Evolutionary conservation across 2,888 invertebrate genomes (phyloP), one percentile per base, ranked within the genome.

Genomic region (Macropis europaea): DNA sequence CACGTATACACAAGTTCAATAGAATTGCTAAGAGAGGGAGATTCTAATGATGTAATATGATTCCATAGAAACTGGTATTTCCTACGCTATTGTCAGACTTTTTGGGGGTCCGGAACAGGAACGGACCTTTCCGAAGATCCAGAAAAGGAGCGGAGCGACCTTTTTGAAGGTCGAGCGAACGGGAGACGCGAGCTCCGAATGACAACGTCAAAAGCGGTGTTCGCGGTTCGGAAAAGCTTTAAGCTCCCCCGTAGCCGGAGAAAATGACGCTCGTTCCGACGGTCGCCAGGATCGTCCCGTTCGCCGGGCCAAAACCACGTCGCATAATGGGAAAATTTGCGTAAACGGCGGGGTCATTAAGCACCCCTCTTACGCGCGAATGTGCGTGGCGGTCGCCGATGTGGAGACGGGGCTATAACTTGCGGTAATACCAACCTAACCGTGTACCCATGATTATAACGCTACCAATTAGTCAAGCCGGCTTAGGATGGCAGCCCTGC

Each of bases 381-480:
- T 78, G 81, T 80, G 82, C 79, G 79, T 78, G 80, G 73, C 73
- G 80, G 83, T 74, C 74, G 74, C 78, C 78, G 73, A 81, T 73
- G 75, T 70, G 78, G 81, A 73, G 81, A 78, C 81, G 79, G 76
- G 84, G 84, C 89, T 86, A 89, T 89, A 89, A 89, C 89, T 90
- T 88, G 89, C 87, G 87, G 88, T 89, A 89, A 90, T 90, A 88
- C 90, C 89, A 88, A 90, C 88, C 89, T 88, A 88, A 89, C 88
- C 89, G 86, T 89, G 89, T 88, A 87, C 86, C 88, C 89, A 89
- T 89, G 90, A 90, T 90, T 89, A 89, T 90, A 90, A 89, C 88
- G 87, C 87, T 85, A 86, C 89, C 90, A 90, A 90, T 90, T 90
- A 90, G 89, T 90, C 90, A 89, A 89, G 88, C 86, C 85, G 87